phyloP scores from a whole-genome alignment of 1,140 invertebrate genomes.

The Megalopta genalis region DNA sequence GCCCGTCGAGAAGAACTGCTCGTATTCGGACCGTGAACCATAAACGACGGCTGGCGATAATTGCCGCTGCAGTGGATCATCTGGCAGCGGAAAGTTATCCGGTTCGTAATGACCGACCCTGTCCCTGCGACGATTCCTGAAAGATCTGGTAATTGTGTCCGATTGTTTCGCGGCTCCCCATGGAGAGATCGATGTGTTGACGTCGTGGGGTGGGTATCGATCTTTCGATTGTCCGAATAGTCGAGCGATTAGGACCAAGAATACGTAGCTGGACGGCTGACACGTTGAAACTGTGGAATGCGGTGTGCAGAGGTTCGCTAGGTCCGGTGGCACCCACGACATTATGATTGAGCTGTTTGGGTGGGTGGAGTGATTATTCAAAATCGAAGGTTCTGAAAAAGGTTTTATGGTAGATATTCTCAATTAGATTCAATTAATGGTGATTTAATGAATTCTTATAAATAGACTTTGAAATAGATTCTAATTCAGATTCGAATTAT shows the following conservation, averaged over 20 bases:
- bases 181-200: slow-evolving; percentile 17
- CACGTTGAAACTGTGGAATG: slow-evolving; percentile 81
- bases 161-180: background rate
- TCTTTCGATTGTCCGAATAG: slow-evolving; percentile 82
- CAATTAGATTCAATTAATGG: too few relatives aligned
- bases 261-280: slow-evolving; percentile 81
- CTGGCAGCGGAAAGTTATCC: background rate
- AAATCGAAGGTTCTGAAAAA: too few relatives aligned
- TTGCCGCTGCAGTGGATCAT: background rate
- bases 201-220: slow-evolving; percentile 2
- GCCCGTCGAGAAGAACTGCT: too few relatives aligned
- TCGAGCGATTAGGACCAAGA: slow-evolving; percentile 80
- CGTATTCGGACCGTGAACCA: background rate
- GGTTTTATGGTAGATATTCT: too few relatives aligned
- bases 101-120: rapidly evolving
- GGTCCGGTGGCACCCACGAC: slow-evolving; percentile 82
- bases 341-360: slow-evolving; percentile 61
- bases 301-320: slow-evolving; percentile 79
- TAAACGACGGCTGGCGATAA: background rate
- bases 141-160: too few relatives aligned
- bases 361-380: too few relatives aligned
- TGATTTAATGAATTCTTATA: too few relatives aligned
- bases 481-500: too few relatives aligned
- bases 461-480: too few relatives aligned
- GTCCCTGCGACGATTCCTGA: too few relatives aligned